Evolutionary conservation across 2,888 invertebrate species (phyloP).

Genomic region (Hydrotaea diabolus): DNA sequence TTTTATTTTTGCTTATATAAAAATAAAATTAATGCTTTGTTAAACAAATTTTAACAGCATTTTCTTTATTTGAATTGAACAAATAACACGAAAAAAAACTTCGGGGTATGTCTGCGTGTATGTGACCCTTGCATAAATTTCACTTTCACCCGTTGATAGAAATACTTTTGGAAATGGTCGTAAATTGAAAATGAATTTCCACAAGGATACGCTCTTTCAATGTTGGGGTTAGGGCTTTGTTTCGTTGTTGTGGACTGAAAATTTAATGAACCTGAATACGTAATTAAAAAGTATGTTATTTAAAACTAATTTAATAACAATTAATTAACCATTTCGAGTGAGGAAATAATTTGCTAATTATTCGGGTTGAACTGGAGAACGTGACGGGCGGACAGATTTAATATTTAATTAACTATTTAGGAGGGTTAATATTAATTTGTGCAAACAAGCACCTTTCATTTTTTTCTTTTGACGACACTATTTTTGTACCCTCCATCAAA

Average conservation of each 20-base stretch:
- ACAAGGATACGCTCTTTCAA: not conserved
- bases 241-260: not conserved
- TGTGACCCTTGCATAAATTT: not conserved
- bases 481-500: no score
- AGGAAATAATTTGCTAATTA: no score
- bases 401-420: no score
- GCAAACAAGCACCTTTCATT: no score
- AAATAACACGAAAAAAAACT: not conserved
- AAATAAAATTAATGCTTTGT: constrained; percentile 49
- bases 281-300: constrained; percentile 27
- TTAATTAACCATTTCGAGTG: constrained; percentile 16
- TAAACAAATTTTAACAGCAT: constrained; percentile 35
- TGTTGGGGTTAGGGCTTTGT: not conserved
- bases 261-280: constrained; percentile 23
- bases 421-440: no score
- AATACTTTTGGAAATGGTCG: not conserved
- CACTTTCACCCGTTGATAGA: not conserved
- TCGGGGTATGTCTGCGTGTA: not conserved
- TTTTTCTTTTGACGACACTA: no score
- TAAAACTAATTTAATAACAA: constrained; percentile 18
- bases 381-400: no score
- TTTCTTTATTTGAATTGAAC: not conserved
- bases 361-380: no score
- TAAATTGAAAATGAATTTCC: not conserved
- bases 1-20: not conserved